phyloP scores from a whole-genome alignment of 2,113 vertebrate species.

The Clinocottus analis region DNA sequence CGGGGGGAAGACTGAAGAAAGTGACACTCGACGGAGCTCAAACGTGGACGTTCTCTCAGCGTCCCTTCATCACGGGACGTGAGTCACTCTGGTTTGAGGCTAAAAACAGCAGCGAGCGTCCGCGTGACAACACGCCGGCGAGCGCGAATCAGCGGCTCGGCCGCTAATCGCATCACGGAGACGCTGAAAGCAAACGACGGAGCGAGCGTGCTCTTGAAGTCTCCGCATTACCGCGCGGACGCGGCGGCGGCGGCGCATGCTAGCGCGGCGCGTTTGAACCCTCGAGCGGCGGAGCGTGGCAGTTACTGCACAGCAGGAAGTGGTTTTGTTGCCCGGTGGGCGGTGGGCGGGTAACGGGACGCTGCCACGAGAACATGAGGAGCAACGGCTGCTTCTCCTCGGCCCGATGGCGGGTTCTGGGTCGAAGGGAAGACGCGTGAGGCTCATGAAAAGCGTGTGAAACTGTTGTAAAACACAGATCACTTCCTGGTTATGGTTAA shows the following conservation, averaged over 20 bases:
- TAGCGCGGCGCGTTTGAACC: slow-evolving; percentile 20
- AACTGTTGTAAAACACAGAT: slow-evolving; percentile 16
- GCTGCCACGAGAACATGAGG: too few species aligned
- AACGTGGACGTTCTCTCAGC: background rate
- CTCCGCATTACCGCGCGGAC: too few species aligned
- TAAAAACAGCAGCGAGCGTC: slow-evolving; percentile 42
- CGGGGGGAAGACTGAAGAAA: background rate
- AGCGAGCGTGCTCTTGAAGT: too few species aligned
- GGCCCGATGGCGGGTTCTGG: background rate
- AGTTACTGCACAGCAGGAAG: too few species aligned
- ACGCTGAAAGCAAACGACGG: slow-evolving; percentile 17
- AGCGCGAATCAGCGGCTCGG: slow-evolving; percentile 19
- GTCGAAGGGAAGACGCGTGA: slow-evolving; percentile 12
- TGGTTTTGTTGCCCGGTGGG: too few species aligned
- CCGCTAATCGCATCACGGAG: slow-evolving; percentile 14
- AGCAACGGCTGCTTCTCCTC: slow-evolving; percentile 26
- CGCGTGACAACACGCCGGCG: slow-evolving; percentile 35
- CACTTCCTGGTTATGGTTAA: background rate
- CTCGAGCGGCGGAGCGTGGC: slow-evolving; percentile 12
- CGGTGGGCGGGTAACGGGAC: too few species aligned
- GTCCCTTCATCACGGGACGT: slow-evolving; percentile 27
- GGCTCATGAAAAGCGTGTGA: background rate
- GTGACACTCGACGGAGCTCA: background rate
- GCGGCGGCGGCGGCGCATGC: too few species aligned
- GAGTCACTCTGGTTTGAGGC: slow-evolving; percentile 51